Base-by-base conservation (phyloP, 2,797 vertebrate genomes). In the Petrocephalus schoutedeni region DNA sequence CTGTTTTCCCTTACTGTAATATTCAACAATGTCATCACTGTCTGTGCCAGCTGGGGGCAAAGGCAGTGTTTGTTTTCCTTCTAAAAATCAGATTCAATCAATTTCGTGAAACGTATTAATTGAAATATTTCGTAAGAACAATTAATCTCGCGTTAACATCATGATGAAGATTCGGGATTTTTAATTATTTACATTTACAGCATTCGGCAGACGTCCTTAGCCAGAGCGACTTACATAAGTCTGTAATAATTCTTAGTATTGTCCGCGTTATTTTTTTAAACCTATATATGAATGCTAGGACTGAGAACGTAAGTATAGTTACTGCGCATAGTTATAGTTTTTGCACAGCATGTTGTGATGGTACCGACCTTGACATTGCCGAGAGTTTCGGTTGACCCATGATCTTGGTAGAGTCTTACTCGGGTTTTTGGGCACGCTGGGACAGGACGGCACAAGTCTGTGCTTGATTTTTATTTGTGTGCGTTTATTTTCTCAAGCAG, bases 21-120 rank as follows among this genome's bases (percentile, higher is more conserved):
- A 53, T 53, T 53, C 19, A 83, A 83, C 80, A 83, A 53, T 83
- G 80, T 23, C 80, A 49, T 83, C 36, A 83, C 80, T 83, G 80
- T 83, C 49, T 23, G n/a, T 53, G 9, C 49, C n/a, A 51, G 8
- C 12, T 51, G 41, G 8, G 45, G 19, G 67, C 67, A 41, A 23
- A 5, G 67, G 2, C 4, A 6, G 23, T 3, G 36, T 77, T 77
- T 45, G 5, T 8, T 1, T 45, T 77, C 19, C 8, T 7, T 41
- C 4, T 67, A 64, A 74, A 74, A 77, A 74, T 41, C 28, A 74
- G 36, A 77, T 77, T 45, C 4, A 45, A n/a, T 45, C 32, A 77
- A 45, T 77, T 77, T 77, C 16, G 45, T 77, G 16, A 16, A 45
- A 77, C 36, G 0, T 74, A 74, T 19, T 74, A 74, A 74, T 19